Conservation (phyloP, 2,888 invertebrate species). For the Sycophila texana region DNA sequence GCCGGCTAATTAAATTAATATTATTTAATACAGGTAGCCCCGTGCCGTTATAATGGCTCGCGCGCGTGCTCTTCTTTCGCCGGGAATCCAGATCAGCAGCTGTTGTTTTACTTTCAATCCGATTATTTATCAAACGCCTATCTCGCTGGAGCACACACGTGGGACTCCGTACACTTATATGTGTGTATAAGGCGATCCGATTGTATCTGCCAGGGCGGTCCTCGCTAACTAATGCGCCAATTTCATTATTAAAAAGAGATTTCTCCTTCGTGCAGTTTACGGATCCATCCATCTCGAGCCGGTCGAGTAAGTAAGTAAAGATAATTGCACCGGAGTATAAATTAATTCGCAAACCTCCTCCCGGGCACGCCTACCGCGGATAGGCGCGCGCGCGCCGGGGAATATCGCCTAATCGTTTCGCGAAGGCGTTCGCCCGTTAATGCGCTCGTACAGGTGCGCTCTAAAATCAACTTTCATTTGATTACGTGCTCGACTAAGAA, state of each 20-base stretch:
- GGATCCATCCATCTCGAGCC: not conserved
- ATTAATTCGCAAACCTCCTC: slow-evolving; percentile 68
- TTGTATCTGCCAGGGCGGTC: not conserved
- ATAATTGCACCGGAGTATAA: slow-evolving; percentile 71
- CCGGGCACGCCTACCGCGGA: slow-evolving; percentile 68
- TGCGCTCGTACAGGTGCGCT: slow-evolving; percentile 35
- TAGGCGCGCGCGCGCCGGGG: slow-evolving; percentile 33
- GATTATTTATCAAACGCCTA: slow-evolving; percentile 36
- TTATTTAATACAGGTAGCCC: slow-evolving; percentile 9
- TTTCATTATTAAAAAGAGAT: slow-evolving; percentile 28
- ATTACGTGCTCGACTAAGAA: slow-evolving; percentile 9
- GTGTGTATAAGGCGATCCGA: not conserved
- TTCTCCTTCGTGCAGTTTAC: not conserved
- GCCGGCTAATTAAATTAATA: slow-evolving; percentile 7
- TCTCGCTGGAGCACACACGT: not conserved
- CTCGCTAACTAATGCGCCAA: not conserved
- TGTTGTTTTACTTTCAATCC: not conserved
- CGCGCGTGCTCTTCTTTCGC: not conserved
- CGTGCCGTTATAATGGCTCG: not conserved
- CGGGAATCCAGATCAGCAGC: not conserved
- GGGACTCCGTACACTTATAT: not conserved
- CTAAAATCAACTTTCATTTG: slow-evolving; percentile 37
- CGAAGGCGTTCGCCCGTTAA: slow-evolving; percentile 24
- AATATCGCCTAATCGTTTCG: slow-evolving; percentile 67
- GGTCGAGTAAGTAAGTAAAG: slow-evolving; percentile 65